Evolutionary conservation across 1,140 invertebrate species (phyloP).

Genomic region (Drosophila pandora): DNA sequence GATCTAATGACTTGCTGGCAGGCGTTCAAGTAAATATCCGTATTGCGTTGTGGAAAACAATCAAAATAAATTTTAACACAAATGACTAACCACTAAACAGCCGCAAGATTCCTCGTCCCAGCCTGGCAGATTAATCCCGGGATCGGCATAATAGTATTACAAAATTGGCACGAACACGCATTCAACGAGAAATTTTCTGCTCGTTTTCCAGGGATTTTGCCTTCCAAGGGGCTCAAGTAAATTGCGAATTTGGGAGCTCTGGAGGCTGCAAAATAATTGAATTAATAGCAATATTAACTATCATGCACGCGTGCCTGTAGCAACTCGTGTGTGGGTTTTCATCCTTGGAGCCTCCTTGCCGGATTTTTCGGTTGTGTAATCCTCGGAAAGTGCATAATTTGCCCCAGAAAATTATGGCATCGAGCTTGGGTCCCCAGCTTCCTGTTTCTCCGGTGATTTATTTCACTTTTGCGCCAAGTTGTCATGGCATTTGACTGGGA

Average conservation of each 20-base stretch:
- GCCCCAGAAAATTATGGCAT: constrained; percentile 58
- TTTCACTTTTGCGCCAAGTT: constrained; percentile 70
- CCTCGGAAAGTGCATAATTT: constrained; percentile 70
- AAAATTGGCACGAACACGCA: constrained; percentile 27
- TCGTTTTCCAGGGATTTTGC: constrained; percentile 17
- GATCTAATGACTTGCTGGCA: constrained; percentile 13
- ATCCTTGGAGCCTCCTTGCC: not conserved
- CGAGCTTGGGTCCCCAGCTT: constrained; percentile 16
- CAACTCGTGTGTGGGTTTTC: constrained; percentile 21
- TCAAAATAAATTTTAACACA: constrained; percentile 39
- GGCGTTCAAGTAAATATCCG: constrained; percentile 6
- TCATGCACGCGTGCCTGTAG: constrained; percentile 31
- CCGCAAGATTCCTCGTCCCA: not conserved
- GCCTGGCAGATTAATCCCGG: constrained; percentile 27
- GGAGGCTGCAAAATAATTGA: constrained; percentile 23
- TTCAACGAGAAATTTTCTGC: not conserved
- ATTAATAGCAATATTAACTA: constrained; percentile 38
- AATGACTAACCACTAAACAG: constrained; percentile 1
- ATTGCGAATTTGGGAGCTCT: constrained; percentile 6
- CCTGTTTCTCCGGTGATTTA: constrained; percentile 70
- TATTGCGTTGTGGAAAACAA: constrained; percentile 8
- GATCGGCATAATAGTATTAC: constrained; percentile 25
- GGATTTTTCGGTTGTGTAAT: constrained; percentile 28
- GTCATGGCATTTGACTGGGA: constrained; percentile 67
- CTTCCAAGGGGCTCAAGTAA: not conserved